Evolutionary conservation across 2,888 invertebrate species (phyloP).

Genomic region (Morpho deidamia): DNA sequence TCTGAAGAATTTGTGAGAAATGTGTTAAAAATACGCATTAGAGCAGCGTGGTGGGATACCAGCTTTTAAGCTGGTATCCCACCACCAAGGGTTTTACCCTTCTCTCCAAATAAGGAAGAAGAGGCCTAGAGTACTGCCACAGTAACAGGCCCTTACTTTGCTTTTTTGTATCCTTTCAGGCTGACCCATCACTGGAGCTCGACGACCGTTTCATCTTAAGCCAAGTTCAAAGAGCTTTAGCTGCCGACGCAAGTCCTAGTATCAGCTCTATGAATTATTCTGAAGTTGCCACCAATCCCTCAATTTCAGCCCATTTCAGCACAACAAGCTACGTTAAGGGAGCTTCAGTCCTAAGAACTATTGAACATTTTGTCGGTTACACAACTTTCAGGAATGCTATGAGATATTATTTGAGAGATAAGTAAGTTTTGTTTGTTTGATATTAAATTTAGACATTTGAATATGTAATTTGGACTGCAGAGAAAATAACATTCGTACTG

Average conservation of each 20-base stretch:
- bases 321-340: conserved; percentile 85
- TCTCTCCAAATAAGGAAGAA: no score
- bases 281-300: conserved; percentile 70
- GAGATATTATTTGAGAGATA: conserved; percentile 72
- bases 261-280: conserved; percentile 69
- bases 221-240: conserved; percentile 82
- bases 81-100: no score
- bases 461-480: no score
- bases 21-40: no score
- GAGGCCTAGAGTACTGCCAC: no score
- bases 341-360: conserved; percentile 81
- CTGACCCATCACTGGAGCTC: conserved; percentile 51
- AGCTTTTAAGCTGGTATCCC: no score
- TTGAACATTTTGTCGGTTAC: conserved; percentile 79
- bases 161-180: conserved; percentile 34
- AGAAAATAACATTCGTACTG: no score
- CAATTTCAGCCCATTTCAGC: conserved; percentile 81
- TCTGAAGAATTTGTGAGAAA: no score
- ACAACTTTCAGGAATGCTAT: conserved; percentile 76
- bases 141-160: no score
- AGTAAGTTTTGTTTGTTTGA: no score
- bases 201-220: conserved; percentile 82
- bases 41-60: no score
- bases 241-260: conserved; percentile 69
- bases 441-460: no score